Base-by-base conservation (phyloP, 2,888 invertebrate species). In the Mayetiola destructor region DNA sequence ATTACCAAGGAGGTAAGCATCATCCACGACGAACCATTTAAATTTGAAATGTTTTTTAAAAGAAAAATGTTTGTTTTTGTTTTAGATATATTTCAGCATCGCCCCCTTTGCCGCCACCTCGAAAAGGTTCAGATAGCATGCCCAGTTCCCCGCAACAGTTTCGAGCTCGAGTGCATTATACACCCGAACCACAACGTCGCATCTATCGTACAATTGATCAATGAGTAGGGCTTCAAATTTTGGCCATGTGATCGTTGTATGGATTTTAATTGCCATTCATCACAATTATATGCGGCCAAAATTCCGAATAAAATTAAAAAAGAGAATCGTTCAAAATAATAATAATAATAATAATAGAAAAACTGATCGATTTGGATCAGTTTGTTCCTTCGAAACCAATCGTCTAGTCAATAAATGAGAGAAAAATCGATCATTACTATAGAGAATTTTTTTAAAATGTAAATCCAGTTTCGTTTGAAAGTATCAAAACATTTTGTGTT, bases 121-220 rank as follows among this genome's bases (percentile, higher is more conserved):
- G 83, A 59, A 75, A 81, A 59, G 73, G 82, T 21, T 82, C 82
- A 2, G 83, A 83, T 68, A 82, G 82, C 66, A 82, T 83, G 58
- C 83, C 84, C 21, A 82, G 82, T 48, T 83, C 82, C 56, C 84
- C 84, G 16, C 82, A 73, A 62, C 80, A 82, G 65, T 74, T 81
- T 58, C 76, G 81, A 60, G 77, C 82, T 16, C 77, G 81, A 60
- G 77, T 78, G 60, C 76, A 77, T 63, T 78, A 78, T 63, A 78
- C 78, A 40, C 78, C 78, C 20, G 78, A 78, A 66, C 77, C 78
- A 53, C 78, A 78, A 64, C 66, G 78, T 60, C 74, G 77, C 63
- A 69, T 76, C 60, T 77, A 75, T 65, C 57, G 52, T n/a, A 20
- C 48, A 1, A 23, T 52, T 3, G 57, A 57, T 57, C 52, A 57